These are phyloP conservation scores for Centropristis striata DNA, from an alignment of 2,113 vertebrate genomes.

Conservation along the genomic window DNA sequence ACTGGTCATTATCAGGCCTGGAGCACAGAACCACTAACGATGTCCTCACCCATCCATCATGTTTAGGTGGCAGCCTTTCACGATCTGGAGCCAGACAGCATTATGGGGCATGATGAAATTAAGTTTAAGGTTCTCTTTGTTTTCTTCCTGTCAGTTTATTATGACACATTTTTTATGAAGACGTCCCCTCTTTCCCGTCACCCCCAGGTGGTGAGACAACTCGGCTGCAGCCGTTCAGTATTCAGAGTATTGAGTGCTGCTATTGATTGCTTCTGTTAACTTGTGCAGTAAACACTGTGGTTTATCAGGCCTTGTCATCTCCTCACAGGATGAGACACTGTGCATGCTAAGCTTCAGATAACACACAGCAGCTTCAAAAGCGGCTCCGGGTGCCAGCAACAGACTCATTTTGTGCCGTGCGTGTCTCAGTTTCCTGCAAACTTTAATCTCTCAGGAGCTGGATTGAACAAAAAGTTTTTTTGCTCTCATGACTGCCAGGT, in stretches of 20 bases:
- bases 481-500: conserved; percentile 26
- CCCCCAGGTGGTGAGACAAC: conserved; percentile 24
- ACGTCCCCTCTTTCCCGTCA: background rate
- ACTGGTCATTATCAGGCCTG: conserved; percentile 3
- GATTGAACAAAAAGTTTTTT: conserved; percentile 7
- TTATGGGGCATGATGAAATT: background rate
- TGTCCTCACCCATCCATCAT: background rate
- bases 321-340: conserved; percentile 37
- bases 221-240: conserved; percentile 33
- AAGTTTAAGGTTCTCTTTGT: background rate
- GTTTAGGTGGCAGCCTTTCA: background rate
- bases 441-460: conserved; percentile 38
- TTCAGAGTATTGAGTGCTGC: conserved; percentile 55
- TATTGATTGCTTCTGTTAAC: conserved; percentile 73
- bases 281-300: conserved; percentile 62
- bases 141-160: background rate
- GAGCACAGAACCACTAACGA: background rate
- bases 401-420: background rate
- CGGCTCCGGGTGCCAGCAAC: conserved; percentile 7
- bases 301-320: conserved; percentile 64
- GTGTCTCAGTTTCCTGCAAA: conserved; percentile 18
- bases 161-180: background rate
- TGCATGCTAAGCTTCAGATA: conserved; percentile 50
- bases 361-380: conserved; percentile 39
- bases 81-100: background rate